A percentile compares a stretch with the other conserved stretches of the same genome.
phyloP scores from a whole-genome alignment of 1,140 invertebrate genomes.

The Drosophila mayri region DNA sequence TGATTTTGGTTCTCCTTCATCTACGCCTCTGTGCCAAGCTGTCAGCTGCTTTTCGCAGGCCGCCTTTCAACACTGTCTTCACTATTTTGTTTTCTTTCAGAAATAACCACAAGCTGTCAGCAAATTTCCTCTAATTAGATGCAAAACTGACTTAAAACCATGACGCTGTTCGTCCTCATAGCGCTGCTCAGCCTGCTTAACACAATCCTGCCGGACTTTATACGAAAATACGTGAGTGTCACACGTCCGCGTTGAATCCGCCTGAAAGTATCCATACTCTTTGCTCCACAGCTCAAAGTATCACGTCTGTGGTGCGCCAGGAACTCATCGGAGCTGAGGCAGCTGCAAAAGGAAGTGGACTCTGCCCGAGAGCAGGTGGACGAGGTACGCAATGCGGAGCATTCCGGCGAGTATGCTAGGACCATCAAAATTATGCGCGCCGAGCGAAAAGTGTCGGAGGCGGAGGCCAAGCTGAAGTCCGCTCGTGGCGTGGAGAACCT shows the following conservation, averaged over 20 bases:
- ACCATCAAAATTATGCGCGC: constrained; percentile 75
- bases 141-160: constrained; percentile 47
- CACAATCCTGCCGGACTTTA: constrained; percentile 69
- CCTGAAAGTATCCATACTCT: not conserved
- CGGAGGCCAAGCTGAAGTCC: constrained; percentile 47
- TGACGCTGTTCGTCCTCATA: constrained; percentile 65
- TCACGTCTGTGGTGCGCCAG: constrained; percentile 56
- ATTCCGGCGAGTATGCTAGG: constrained; percentile 65
- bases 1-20: not conserved
- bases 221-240: constrained; percentile 68
- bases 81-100: constrained; percentile 38
- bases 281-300: constrained; percentile 59
- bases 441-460: constrained; percentile 63
- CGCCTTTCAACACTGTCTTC: not conserved
- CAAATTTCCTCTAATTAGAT: constrained; percentile 5
- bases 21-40: not conserved
- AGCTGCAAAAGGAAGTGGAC: constrained; percentile 46
- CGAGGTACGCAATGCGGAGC: constrained; percentile 44
- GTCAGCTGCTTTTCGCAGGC: constrained; percentile 10
- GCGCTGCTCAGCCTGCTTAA: constrained; percentile 68
- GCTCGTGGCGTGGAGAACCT: constrained; percentile 43
- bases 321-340: constrained; percentile 8
- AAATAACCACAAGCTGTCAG: not conserved
- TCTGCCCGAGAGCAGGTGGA: constrained; percentile 58
- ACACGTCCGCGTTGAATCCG: not conserved